Evolutionary conservation across 2,113 vertebrate genomes (phyloP).

Genomic region (Oryzias curvinotus): DNA sequence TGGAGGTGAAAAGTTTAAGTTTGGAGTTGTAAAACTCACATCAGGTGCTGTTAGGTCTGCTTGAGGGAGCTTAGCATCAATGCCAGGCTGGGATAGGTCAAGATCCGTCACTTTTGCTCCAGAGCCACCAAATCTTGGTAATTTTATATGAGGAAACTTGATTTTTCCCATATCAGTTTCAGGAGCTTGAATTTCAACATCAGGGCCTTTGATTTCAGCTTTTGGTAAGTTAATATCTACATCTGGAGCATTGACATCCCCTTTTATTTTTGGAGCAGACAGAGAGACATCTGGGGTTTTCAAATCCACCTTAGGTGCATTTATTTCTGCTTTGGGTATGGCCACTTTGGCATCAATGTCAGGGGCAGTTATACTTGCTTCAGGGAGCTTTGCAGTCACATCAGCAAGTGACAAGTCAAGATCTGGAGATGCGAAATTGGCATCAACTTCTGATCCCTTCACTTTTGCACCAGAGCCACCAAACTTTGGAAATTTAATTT

Average conservation of each 20-base stretch:
- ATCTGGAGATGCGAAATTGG: not conserved
- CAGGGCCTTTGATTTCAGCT: conserved; percentile 39
- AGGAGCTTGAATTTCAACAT: not conserved
- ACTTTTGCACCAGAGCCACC: conserved; percentile 34
- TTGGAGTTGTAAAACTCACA: not conserved
- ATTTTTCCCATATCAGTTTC: conserved; percentile 29
- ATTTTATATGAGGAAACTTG: conserved; percentile 42
- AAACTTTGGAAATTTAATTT: conserved; percentile 61
- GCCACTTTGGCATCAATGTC: not conserved
- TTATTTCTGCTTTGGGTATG: not conserved
- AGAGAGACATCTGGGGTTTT: conserved; percentile 17
- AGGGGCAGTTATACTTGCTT: conserved; percentile 33
- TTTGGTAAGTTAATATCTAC: conserved; percentile 34
- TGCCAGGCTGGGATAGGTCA: not conserved
- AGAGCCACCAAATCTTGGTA: conserved; percentile 42
- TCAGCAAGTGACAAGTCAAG: conserved; percentile 1
- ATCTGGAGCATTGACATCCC: conserved; percentile 15
- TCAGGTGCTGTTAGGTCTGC: conserved; percentile 1
- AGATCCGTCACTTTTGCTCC: conserved; percentile 31
- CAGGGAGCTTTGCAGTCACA: conserved; percentile 30
- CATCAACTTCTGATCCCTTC: conserved; percentile 43
- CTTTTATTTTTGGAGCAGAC: conserved; percentile 24
- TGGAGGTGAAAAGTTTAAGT: conserved; percentile 4
- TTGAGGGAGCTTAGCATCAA: not conserved
- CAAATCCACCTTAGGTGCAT: not conserved